These are phyloP conservation scores for Sinocyclocheilus anophthalmus DNA, from an alignment of 2,113 vertebrate species.

Conservation along the genomic window DNA sequence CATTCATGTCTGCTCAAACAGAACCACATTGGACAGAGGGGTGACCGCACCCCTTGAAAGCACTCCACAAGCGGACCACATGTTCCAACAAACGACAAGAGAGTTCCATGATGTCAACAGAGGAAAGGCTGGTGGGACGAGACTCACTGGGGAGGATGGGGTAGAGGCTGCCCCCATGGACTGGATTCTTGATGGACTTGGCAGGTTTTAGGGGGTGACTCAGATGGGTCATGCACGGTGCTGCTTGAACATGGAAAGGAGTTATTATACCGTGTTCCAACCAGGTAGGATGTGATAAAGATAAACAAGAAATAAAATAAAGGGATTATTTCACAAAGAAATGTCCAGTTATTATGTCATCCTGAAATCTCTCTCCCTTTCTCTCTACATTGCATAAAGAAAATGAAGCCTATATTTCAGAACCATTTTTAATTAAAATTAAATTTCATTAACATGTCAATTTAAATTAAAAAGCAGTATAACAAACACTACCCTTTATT, in stretches of 20 bases:
- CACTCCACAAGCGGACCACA: slow-evolving; percentile 62
- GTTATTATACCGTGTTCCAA: background rate
- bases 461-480: background rate
- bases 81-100: slow-evolving; percentile 69
- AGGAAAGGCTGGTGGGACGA: slow-evolving; percentile 67
- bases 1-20: slow-evolving; percentile 74
- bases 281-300: background rate
- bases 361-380: too few relatives aligned
- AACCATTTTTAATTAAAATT: too few relatives aligned
- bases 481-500: background rate
- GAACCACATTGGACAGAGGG: slow-evolving; percentile 60
- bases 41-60: slow-evolving; percentile 53
- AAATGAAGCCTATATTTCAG: background rate
- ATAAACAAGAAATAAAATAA: background rate
- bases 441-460: too few relatives aligned
- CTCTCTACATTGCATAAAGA: background rate
- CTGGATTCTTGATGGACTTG: background rate
- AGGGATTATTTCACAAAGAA: background rate
- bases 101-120: slow-evolving; percentile 77
- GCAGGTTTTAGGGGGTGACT: background rate
- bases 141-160: slow-evolving; percentile 23
- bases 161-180: slow-evolving; percentile 62
- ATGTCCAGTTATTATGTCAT: too few relatives aligned
- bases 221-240: background rate
- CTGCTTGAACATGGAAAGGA: background rate